These are phyloP conservation scores for Hymenochirus boettgeri DNA, from an alignment of 2,113 vertebrate genomes.

Conservation along the genomic window DNA sequence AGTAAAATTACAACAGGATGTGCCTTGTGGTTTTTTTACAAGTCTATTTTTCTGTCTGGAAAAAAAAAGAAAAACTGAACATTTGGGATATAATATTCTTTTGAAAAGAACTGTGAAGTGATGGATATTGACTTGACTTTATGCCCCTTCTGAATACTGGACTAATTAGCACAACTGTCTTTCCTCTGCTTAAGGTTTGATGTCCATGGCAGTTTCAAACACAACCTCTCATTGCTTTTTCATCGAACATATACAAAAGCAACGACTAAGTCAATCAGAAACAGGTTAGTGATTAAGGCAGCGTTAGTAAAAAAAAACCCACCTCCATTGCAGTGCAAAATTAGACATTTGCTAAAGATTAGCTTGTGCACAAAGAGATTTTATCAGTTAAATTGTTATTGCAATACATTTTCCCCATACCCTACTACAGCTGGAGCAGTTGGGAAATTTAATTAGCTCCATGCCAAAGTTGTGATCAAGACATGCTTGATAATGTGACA, in stretches of 20 bases:
- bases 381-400: background rate
- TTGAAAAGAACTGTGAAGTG: slow-evolving; percentile 29
- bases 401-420: too few species aligned
- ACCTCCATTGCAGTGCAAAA: too few species aligned
- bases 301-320: too few species aligned
- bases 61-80: slow-evolving; percentile 25
- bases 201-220: slow-evolving; percentile 46
- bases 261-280: slow-evolving; percentile 51
- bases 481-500: too few species aligned
- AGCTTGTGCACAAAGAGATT: too few species aligned
- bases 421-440: too few species aligned
- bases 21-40: background rate
- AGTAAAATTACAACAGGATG: slow-evolving; percentile 23
- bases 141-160: slow-evolving; percentile 23
- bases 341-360: too few species aligned
- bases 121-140: slow-evolving; percentile 19
- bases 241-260: slow-evolving; percentile 47
- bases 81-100: slow-evolving; percentile 27
- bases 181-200: background rate
- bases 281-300: background rate
- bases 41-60: slow-evolving; percentile 31
- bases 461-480: too few species aligned
- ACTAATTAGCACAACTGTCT: slow-evolving; percentile 30
- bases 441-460: too few species aligned
- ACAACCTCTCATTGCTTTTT: slow-evolving; percentile 45